Percentiles rank a stretch among this genome's conserved stretches.
phyloP scores from a whole-genome alignment of 2,797 vertebrate species.

The Lagorchestes hirsutus region DNA sequence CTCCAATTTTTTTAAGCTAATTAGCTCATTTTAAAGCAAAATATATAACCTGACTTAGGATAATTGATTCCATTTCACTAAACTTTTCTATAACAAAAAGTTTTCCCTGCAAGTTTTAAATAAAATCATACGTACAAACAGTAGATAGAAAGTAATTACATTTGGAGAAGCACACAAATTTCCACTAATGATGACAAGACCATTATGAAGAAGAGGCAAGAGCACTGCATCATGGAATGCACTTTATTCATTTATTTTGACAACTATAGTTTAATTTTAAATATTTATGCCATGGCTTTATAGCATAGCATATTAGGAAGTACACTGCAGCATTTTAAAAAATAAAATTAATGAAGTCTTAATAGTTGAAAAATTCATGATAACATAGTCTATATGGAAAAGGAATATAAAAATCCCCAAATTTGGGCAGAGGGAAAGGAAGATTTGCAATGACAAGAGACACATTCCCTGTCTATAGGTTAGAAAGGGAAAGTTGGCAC shows the following conservation, averaged over 20 bases:
- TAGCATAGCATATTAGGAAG: constrained; percentile 40
- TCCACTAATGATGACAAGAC: constrained; percentile 37
- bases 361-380: constrained; percentile 22
- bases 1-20: not conserved
- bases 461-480: not conserved
- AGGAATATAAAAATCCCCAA: not conserved
- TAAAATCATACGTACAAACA: constrained; percentile 12
- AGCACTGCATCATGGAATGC: constrained; percentile 32
- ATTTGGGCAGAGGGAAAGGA: constrained; percentile 17
- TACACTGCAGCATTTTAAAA: constrained; percentile 3
- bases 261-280: constrained; percentile 50
- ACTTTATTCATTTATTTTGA: constrained; percentile 57
- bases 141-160: constrained; percentile 35
- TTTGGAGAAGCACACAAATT: constrained; percentile 30
- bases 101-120: not conserved
- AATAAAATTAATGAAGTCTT: constrained; percentile 52
- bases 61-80: not conserved
- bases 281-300: constrained; percentile 56
- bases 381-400: not conserved
- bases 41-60: not conserved
- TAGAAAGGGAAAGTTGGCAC: constrained; percentile 17
- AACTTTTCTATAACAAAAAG: not conserved
- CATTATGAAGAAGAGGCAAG: constrained; percentile 49
- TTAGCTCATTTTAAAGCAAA: not conserved
- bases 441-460: constrained; percentile 39